Evolutionary conservation across 2,797 vertebrate species (phyloP).

Genomic region (Menidia menidia): DNA sequence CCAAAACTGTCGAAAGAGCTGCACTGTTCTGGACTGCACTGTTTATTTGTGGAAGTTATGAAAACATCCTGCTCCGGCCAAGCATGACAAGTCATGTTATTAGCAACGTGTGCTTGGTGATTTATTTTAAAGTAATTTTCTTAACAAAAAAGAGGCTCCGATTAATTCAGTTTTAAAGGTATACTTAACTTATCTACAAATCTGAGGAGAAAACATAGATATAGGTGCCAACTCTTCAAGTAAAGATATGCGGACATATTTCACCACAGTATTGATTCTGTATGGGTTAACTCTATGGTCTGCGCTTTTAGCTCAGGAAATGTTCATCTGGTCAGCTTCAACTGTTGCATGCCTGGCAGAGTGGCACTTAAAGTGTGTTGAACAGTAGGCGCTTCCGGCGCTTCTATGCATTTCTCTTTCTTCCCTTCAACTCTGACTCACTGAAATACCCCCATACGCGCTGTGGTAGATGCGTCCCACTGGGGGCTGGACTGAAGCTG

Average conservation of each 20-base stretch:
- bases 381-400: conserved; percentile 31
- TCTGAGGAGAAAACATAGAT: conserved; percentile 7
- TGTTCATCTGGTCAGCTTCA: conserved; percentile 15
- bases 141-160: not conserved
- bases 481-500: conserved; percentile 70
- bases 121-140: conserved; percentile 6
- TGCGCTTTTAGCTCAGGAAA: conserved; percentile 16
- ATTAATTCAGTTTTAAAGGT: not conserved
- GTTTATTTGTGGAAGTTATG: conserved; percentile 14
- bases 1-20: conserved; percentile 28
- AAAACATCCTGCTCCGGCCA: conserved; percentile 20
- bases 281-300: conserved; percentile 12
- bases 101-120: conserved; percentile 2
- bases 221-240: conserved; percentile 9
- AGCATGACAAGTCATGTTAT: conserved; percentile 17
- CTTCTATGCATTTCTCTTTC: conserved; percentile 27
- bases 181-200: conserved; percentile 1
- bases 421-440: conserved; percentile 2
- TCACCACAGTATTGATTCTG: conserved; percentile 23
- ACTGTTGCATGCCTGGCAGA: conserved; percentile 28
- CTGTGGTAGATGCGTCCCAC: conserved; percentile 62
- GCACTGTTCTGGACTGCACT: not conserved
- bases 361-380: conserved; percentile 16
- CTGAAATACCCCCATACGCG: conserved; percentile 42
- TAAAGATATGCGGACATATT: conserved; percentile 7